Evolutionary conservation across 1,140 invertebrate genomes (phyloP).

Genomic region (Matsumurasca onukii): DNA sequence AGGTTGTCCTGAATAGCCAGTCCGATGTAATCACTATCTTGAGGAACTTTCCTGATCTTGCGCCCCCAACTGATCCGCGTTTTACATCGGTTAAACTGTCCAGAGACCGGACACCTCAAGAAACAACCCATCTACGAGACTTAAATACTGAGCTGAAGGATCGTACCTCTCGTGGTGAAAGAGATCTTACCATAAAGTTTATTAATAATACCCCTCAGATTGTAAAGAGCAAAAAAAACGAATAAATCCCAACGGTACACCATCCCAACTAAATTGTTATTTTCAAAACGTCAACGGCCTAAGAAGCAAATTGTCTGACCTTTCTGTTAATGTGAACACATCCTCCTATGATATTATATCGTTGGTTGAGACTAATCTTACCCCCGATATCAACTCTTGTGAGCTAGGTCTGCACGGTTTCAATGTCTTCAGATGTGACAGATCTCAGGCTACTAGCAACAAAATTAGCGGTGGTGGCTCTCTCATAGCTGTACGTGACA

Average conservation of each 20-base stretch:
- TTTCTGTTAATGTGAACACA: not conserved
- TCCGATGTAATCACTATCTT: not conserved
- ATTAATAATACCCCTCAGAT: not conserved
- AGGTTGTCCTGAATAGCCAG: not conserved
- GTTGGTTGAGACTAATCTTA: not conserved
- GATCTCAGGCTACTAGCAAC: not conserved
- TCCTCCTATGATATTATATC: not conserved
- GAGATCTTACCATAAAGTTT: not conserved
- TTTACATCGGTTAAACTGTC: not conserved
- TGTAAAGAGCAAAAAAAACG: not conserved
- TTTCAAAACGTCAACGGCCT: not conserved
- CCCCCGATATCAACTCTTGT: not conserved
- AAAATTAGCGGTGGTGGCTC: not conserved
- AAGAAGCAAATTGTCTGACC: not conserved
- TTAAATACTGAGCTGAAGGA: not conserved
- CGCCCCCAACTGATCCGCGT: not conserved
- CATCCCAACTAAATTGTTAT: not conserved
- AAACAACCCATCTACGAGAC: not conserved
- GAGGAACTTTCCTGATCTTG: conserved; percentile 8
- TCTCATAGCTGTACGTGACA: conserved; percentile 2
- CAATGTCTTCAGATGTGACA: not conserved
- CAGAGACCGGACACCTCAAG: not conserved
- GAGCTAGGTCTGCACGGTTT: not conserved
- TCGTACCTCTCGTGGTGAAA: not conserved
- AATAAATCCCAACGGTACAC: not conserved